Conservation (phyloP, 2,888 invertebrate species). For the Nomada ferruginata region DNA sequence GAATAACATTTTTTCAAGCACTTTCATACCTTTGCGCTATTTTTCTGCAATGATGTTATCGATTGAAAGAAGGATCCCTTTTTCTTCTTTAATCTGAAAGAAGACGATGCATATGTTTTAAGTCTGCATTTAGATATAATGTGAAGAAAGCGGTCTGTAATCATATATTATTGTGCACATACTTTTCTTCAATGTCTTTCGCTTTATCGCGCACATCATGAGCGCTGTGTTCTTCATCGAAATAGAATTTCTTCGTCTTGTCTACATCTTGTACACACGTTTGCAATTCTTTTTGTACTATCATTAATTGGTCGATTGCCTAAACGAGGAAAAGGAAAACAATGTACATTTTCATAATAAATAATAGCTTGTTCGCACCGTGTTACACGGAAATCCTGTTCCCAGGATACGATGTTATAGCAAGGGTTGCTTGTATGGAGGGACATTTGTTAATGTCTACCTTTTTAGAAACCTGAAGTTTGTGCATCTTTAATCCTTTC, state of each 20-base stretch:
- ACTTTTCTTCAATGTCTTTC: slow-evolving; percentile 97
- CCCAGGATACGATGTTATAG: too few relatives aligned
- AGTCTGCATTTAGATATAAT: slow-evolving; percentile 59
- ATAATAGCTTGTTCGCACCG: too few relatives aligned
- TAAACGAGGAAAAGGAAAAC: slow-evolving; percentile 78
- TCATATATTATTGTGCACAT: slow-evolving; percentile 60
- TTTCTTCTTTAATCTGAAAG: slow-evolving; percentile 94
- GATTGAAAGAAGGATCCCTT: slow-evolving; percentile 98
- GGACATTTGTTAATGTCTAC: slow-evolving; percentile 80
- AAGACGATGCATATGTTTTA: slow-evolving; percentile 21
- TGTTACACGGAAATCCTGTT: too few relatives aligned
- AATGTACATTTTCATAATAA: not conserved
- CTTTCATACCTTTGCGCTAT: slow-evolving; percentile 94
- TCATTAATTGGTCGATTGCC: slow-evolving; percentile 92
- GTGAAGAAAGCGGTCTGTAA: too few relatives aligned
- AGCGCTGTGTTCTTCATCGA: slow-evolving; percentile 97
- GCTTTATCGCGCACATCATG: slow-evolving; percentile 98
- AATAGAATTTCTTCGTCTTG: slow-evolving; percentile 97
- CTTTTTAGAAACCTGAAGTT: slow-evolving; percentile 92
- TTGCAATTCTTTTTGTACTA: slow-evolving; percentile 96
- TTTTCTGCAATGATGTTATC: slow-evolving; percentile 97
- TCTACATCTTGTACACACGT: slow-evolving; percentile 94
- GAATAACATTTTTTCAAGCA: not conserved
- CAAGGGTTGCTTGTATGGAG: too few relatives aligned
- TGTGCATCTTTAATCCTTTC: slow-evolving; percentile 93